Conservation (phyloP, 2,113 vertebrate species). For the Microcebus jonahi region DNA sequence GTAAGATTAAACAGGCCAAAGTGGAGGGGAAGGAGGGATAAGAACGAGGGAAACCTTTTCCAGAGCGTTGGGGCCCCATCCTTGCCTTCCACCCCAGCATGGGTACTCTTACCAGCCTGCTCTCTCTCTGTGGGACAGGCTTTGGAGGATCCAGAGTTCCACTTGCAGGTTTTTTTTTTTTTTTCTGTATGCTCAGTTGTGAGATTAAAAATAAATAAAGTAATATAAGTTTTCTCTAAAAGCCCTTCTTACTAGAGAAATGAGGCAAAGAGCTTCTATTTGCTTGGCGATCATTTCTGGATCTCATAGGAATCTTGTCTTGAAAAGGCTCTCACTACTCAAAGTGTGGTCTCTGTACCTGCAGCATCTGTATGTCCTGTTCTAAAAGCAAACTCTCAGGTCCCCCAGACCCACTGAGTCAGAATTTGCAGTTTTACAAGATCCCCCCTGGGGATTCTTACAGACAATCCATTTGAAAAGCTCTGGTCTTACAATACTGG, state of each 20-base stretch:
- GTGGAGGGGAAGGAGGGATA: neutral
- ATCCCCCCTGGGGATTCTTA: neutral
- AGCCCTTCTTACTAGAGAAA: neutral
- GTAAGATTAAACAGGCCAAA: constrained; percentile 77
- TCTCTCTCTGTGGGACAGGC: neutral
- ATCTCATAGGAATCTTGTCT: neutral
- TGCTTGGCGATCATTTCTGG: neutral
- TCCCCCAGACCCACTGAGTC: neutral
- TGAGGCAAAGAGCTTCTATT: neutral
- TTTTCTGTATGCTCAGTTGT: neutral
- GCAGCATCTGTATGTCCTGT: neutral
- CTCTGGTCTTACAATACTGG: neutral
- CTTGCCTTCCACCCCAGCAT: neutral
- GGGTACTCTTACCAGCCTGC: rapidly evolving
- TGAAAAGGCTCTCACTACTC: neutral
- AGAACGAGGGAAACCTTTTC: neutral
- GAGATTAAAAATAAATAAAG: neutral
- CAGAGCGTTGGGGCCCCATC: neutral
- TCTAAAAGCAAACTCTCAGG: neutral
- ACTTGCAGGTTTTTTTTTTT: neutral
- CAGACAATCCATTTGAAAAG: neutral
- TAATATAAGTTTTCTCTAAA: neutral
- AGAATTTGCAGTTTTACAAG: neutral
- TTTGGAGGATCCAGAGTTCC: neutral
- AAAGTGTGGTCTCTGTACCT: neutral